Percentiles rank a stretch among this genome's conserved stretches.
Conservation (phyloP, 35 echinoderm and acorn worm species). For the Amphiura filiformis region DNA sequence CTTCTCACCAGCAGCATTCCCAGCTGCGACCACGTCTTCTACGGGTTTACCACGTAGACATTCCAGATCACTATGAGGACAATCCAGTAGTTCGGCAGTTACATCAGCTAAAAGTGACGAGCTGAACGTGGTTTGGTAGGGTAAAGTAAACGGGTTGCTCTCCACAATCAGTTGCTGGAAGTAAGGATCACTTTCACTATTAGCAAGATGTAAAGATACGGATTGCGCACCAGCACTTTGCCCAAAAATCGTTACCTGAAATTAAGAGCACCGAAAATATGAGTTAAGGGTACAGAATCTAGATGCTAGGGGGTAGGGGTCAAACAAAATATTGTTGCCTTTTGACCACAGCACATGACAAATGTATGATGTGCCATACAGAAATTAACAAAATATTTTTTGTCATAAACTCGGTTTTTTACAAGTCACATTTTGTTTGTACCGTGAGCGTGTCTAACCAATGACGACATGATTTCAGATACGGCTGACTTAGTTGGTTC, state of each 20-base stretch:
- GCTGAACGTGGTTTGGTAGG: conserved; percentile 2
- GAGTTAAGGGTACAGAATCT: too few relatives aligned
- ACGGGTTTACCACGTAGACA: neutral
- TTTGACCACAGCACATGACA: too few relatives aligned
- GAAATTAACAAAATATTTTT: too few relatives aligned
- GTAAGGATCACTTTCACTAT: neutral
- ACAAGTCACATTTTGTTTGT: too few relatives aligned
- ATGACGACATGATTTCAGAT: too few relatives aligned
- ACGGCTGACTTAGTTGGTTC: too few relatives aligned
- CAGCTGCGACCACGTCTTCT: neutral
- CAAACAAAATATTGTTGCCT: too few relatives aligned
- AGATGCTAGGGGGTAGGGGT: too few relatives aligned
- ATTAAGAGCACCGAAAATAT: too few relatives aligned
- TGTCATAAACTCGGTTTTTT: too few relatives aligned
- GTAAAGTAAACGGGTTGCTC: conserved; percentile 55
- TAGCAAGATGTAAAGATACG: conserved; percentile 28
- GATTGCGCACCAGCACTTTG: conserved; percentile 69
- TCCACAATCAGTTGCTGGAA: conserved; percentile 43
- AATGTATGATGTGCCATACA: too few relatives aligned
- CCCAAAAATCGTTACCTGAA: conserved; percentile 54
- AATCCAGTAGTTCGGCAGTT: neutral
- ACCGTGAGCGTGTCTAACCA: too few relatives aligned
- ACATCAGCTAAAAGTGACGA: neutral
- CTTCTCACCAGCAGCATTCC: neutral
- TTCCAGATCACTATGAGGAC: neutral